phyloP scores from a whole-genome alignment of 53 echinoderm and acorn worm species.

The Actinopyga echinites region DNA sequence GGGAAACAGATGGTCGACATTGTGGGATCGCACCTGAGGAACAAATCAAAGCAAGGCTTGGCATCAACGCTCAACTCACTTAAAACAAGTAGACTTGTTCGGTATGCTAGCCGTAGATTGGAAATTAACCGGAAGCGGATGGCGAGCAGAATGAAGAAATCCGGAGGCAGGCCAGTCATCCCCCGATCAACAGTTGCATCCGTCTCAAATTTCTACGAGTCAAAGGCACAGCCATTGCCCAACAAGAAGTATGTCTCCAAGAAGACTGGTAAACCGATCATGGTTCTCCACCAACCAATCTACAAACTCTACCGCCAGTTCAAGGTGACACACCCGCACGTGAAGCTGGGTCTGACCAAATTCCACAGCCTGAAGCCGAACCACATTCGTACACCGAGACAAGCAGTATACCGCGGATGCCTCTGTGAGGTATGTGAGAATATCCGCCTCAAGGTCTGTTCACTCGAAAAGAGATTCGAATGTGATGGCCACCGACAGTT shows the following conservation, averaged over 20 bases:
- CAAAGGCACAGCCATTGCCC: constrained; percentile 32
- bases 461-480: constrained; percentile 27
- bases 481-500: not conserved
- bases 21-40: constrained; percentile 31
- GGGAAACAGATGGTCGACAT: constrained; percentile 25
- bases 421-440: constrained; percentile 63
- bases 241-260: constrained; percentile 56
- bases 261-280: constrained; percentile 57
- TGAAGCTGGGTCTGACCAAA: constrained; percentile 7
- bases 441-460: constrained; percentile 39
- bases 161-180: constrained; percentile 26
- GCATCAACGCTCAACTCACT: constrained; percentile 16
- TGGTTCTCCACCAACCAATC: constrained; percentile 52
- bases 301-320: constrained; percentile 40
- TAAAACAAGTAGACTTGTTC: constrained; percentile 31
- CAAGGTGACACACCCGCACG: constrained; percentile 23
- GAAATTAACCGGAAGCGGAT: constrained; percentile 46
- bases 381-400: not conserved
- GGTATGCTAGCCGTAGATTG: constrained; percentile 36
- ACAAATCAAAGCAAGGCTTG: constrained; percentile 21
- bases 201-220: constrained; percentile 49
- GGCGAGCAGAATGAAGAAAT: constrained; percentile 13
- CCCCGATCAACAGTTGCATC: not conserved
- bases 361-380: constrained; percentile 44
- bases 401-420: constrained; percentile 48